Conservation (phyloP, 2,888 invertebrate genomes). For the Neria commutata region DNA sequence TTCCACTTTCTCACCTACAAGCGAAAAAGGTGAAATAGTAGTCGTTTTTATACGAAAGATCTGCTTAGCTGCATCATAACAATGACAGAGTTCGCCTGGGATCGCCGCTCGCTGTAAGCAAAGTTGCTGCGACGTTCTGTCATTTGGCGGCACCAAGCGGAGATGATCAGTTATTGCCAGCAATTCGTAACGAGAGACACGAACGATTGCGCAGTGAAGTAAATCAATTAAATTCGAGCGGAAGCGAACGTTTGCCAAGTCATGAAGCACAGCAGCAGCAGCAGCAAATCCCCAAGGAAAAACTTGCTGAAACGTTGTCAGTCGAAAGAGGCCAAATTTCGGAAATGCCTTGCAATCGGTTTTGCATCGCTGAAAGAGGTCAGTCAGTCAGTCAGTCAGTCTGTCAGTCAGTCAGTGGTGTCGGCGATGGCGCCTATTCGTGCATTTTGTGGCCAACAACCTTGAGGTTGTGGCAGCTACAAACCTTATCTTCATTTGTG, state of each 20-base stretch:
- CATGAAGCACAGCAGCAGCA: constrained; percentile 34
- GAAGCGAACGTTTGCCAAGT: constrained; percentile 16
- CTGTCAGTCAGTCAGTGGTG: too few species aligned
- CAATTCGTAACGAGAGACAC: too few species aligned
- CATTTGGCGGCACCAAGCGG: too few species aligned
- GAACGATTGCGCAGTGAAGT: too few species aligned
- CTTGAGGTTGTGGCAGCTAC: constrained; percentile 9
- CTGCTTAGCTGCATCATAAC: too few species aligned
- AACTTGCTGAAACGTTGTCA: not conserved
- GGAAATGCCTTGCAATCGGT: constrained; percentile 39
- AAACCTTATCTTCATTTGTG: constrained; percentile 13
- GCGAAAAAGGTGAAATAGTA: too few species aligned
- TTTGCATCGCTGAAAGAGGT: constrained; percentile 47
- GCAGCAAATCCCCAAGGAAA: not conserved
- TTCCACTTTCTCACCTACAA: too few species aligned
- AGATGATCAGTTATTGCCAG: constrained; percentile 5
- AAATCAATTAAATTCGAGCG: too few species aligned
- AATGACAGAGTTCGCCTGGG: too few species aligned
- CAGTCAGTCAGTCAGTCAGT: constrained; percentile 18
- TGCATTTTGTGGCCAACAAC: constrained; percentile 14
- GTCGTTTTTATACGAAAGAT: too few species aligned
- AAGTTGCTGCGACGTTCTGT: too few species aligned
- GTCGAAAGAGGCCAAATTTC: constrained; percentile 5
- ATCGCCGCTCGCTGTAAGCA: too few species aligned
- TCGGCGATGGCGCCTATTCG: constrained; percentile 1